Evolutionary conservation across 2,797 vertebrate species (phyloP), one percentile per base, ranked within the genome.

Genomic region (Falco rusticolus): DNA sequence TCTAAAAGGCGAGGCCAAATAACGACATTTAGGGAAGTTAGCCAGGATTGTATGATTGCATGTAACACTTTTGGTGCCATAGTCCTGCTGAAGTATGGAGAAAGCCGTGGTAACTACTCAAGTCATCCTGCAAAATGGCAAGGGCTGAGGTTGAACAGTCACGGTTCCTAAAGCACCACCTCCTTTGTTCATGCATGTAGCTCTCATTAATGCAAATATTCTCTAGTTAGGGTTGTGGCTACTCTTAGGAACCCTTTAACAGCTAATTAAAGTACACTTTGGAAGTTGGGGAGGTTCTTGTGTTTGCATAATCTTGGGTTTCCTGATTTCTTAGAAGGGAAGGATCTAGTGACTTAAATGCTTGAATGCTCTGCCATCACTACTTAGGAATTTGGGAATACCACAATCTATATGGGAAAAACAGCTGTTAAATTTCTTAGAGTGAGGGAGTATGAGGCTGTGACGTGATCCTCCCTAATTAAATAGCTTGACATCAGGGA

Each of bases 401-500:
- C 76, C 78, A 76, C 92, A 68, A 41, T 37, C 89, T 89, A 15
- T 93, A 43, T 33, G 63, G 65, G 75, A 92, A 86, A 87, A 87
- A 28, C 88, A 97, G 94, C 82, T 97, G 94, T 68, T 87, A 39
- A 8, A 13, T 96, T 97, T 94, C 65, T 72, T 95, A 71, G 96
- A 96, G 86, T 91, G 83, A 93, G 83, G 93, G 96, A 94, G 89
- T 94, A n/a, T 1, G 1, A 92, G 66, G 68, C 77, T 66, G 50
- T 96, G 82, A 93, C 89, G 84, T 59, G 80, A 85, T 84, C 90
- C 83, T 87, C 90, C 89, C 72, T 92, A 88, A 59, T 72, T 96
- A 60, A 88, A 84, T 91, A 81, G 72, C 95, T 93, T 94, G 68
- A 78, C 71, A 29, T 3, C 25, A 45, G 25, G 75, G 47, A 95